phyloP scores from a whole-genome alignment of 2,888 invertebrate genomes.

The Leptopilina myrica region DNA sequence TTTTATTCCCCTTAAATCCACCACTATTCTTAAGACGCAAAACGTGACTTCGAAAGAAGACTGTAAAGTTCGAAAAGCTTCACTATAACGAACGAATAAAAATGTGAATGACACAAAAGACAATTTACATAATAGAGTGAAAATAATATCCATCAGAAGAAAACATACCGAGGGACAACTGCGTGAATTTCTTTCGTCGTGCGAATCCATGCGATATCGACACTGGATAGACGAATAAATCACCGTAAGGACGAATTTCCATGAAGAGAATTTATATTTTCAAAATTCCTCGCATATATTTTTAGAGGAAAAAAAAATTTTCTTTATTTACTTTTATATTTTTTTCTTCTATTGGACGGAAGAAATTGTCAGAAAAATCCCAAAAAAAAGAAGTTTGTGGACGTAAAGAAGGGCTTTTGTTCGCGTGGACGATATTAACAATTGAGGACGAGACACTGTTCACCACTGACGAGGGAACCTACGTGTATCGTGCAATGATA shows the following conservation, averaged over 20 bases:
- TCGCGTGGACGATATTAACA: conserved; percentile 55
- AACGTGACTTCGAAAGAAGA: conserved; percentile 9
- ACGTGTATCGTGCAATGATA: conserved; percentile 46
- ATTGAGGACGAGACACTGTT: conserved; percentile 43
- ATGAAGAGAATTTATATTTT: conserved; percentile 39
- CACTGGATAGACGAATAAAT: conserved; percentile 53
- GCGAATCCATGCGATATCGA: conserved; percentile 57
- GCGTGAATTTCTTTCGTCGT: conserved; percentile 60
- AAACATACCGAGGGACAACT: conserved; percentile 64
- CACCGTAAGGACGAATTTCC: conserved; percentile 39
- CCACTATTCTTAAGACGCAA: not conserved
- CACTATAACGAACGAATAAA: not conserved
- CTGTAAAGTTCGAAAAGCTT: not conserved
- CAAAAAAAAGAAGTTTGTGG: not conserved
- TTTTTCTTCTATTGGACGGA: conserved; percentile 24
- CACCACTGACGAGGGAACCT: conserved; percentile 47
- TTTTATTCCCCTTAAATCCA: not conserved
- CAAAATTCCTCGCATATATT: no score
- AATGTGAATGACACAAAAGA: not conserved
- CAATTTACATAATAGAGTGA: not conserved
- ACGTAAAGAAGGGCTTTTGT: conserved; percentile 36
- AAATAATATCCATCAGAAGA: not conserved
- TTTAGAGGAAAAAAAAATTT: no score
- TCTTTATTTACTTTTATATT: no score
- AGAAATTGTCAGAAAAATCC: not conserved